Evolutionary conservation across 2,888 invertebrate species (phyloP), one percentile per base, ranked within the genome.

Genomic region (Gasteruption jaculator): DNA sequence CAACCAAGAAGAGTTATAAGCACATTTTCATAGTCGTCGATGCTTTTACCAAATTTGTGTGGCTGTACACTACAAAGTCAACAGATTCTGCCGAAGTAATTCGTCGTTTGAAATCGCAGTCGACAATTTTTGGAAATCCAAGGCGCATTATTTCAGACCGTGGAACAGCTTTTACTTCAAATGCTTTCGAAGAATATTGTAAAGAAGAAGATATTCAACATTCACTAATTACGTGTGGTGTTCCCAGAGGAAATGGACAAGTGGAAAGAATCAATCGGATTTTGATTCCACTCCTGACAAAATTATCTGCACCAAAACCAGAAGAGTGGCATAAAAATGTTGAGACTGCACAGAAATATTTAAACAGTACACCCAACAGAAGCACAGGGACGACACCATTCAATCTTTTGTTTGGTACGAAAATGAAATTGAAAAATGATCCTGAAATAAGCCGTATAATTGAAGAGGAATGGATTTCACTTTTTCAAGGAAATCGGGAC

Each of bases 21-120:
- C 41, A 43, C 24, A 10, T 40, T 14, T 27, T 45, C 3, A 41
- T 43, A 8, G 31, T 43, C 4, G 29, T 24, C 2, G 43, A 47
- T 22, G 31, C 41, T 2, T 46, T 43, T 30, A 38, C 31, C n/a
- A 43, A 43, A 22, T 43, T 35, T 16, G 15, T 31, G 2, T 43
- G 45, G 43, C 25, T 48, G 7, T 45, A 45, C 11, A 18, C 48
- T 1, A 41, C 38, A 1, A 26, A 25, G 48, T 33, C 45, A 2
- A 58, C 57, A 2, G 51, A 46, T 5, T 29, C 56, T 1, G 42
- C 45, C 20, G 58, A 59, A 41, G 50, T 52, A 2, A 41, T 65
- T 3, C 26, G 45, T 10, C 43, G 47, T 11, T 19, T 60, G 11
- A 35, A 43, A 34, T 43, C 31, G 24, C 55, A 59, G 22, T 27